Base-by-base conservation (phyloP, 2,113 vertebrate genomes). In the Erpornis zantholeuca region DNA sequence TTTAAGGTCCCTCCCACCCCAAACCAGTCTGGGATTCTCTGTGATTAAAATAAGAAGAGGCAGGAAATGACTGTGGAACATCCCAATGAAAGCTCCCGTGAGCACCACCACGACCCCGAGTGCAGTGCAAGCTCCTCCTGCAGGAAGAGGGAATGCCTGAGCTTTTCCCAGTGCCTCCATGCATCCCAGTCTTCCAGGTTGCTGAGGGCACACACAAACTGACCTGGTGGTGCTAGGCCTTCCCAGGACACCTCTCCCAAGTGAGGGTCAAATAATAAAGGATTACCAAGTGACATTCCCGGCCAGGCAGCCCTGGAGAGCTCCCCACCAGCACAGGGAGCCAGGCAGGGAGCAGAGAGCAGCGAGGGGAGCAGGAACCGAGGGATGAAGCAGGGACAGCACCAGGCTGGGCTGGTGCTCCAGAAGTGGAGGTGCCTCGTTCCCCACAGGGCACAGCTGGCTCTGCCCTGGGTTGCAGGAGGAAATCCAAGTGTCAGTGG, bases 391-490 rank as follows among this genome's bases (percentile, higher is more conserved):
- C 92, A 79, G 4, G 47, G 96, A 52, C 80, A 97, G 98, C 98
- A 93, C 96, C 98, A 9, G 85, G 85, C 76, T 11, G 54, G 50
- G 82, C 42, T 2, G 10, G 29, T 4, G 56, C 66, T 50, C 12
- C n/a, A n/a, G n/a, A n/a, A n/a, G n/a, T 3, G 1, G 96, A 95
- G 98, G 96, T 78, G 96, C 96, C 97, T 88, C 42, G 16, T 75
- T 96, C 97, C 97, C 98, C 92, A 97, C 97, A 97, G 97, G 94
- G 96, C 94, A 33, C 96, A 71, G 94, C 96, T 78, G 60, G 64
- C 94, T 93, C 94, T 73, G 95, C 97, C 92, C 95, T 60, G 95
- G 95, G 94, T n/a, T 81, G 97, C 97, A 75, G 89, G 54, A 66
- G 83, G 42, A 92, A 93, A 97, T 49, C 93, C 92, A 94, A 80